Evolutionary conservation across 2,113 vertebrate species (phyloP).

Genomic region (Grus americana): DNA sequence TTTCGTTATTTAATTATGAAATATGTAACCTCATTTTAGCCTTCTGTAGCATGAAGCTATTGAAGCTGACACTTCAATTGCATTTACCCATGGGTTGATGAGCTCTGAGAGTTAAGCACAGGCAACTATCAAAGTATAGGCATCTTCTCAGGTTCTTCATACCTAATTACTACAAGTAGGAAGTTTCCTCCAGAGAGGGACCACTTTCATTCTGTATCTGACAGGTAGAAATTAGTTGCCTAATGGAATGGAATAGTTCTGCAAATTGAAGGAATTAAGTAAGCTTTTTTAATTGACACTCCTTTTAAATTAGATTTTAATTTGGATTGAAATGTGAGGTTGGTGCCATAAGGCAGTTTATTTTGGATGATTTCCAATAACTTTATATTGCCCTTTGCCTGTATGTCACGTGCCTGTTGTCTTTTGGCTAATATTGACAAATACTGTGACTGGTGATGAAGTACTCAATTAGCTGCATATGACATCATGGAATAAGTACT

Average conservation of each 20-base stretch:
- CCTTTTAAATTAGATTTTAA: conserved; percentile 84
- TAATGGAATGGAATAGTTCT: conserved; percentile 87
- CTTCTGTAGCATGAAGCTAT: not conserved
- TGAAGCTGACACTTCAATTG: conserved; percentile 59
- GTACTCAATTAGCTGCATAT: not conserved
- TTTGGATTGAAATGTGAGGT: conserved; percentile 75
- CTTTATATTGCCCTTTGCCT: not conserved
- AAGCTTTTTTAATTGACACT: conserved; percentile 75
- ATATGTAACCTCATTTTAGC: conserved; percentile 56
- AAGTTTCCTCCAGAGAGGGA: conserved; percentile 77
- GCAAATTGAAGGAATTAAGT: conserved; percentile 85
- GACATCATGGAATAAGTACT: not conserved
- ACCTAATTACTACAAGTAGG: conserved; percentile 81
- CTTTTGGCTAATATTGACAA: not conserved
- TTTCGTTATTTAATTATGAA: conserved; percentile 74
- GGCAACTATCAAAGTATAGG: conserved; percentile 34
- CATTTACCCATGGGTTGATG: conserved; percentile 42
- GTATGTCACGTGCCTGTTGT: not conserved
- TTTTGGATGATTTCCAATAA: conserved; percentile 63
- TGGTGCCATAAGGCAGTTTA: conserved; percentile 66
- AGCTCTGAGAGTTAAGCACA: conserved; percentile 52
- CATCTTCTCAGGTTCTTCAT: conserved; percentile 52
- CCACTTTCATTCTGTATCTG: conserved; percentile 78
- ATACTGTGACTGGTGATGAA: not conserved
- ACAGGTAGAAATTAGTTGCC: conserved; percentile 89